Base-by-base conservation (phyloP, 2,888 invertebrate species). In the Drosophila mercatorum region DNA sequence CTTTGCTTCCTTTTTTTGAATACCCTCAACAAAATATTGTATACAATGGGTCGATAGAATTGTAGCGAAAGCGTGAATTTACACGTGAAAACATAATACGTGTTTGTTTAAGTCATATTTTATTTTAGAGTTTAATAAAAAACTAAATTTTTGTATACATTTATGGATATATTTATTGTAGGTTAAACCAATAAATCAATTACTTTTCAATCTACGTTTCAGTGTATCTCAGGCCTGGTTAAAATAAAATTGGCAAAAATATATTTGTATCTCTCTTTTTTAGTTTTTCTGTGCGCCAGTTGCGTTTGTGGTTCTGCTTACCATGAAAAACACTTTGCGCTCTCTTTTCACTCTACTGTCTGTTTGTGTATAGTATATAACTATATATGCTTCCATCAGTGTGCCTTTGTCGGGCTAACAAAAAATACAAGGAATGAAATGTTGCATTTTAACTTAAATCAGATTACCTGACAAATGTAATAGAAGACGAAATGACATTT, bases 261-360 rank as follows among this genome's bases (percentile, higher is more conserved):
- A 38, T 49, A 43, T 10, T 36, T 61, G 47, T 38, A 6, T 28
- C 11, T 47, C 5, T 12, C 5, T 12, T 10, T 57, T 40, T 34
- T 43, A 44, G 36, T 34, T 61, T 61, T 53, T 59, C 22, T 41
- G 58, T 61, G 59, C 46, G 61, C 55, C 58, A 80, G 80, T 70
- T 83, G 65, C 72, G 65, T 70, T 76, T 82, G 81, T 66, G 80
- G 80, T 65, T 62, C 72, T 68, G 65, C 66, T 66, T 66, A 75
- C 72, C 72, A 71, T 66, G 58, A 69, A 77, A 62, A 57, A 68
- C 58, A 44, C 31, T 63, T 64, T 63, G 62, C 17, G 12, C 40
- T 44, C 40, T 51, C 3, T 36, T 22, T 22, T 22, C 22, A 22
- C 22, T 22, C 22, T 22, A 14, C 38, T 44, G 41, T n/a, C n/a